These are phyloP conservation scores for Caradrina kadenii DNA, from an alignment of 2,888 invertebrate species.

Conservation along the genomic window DNA sequence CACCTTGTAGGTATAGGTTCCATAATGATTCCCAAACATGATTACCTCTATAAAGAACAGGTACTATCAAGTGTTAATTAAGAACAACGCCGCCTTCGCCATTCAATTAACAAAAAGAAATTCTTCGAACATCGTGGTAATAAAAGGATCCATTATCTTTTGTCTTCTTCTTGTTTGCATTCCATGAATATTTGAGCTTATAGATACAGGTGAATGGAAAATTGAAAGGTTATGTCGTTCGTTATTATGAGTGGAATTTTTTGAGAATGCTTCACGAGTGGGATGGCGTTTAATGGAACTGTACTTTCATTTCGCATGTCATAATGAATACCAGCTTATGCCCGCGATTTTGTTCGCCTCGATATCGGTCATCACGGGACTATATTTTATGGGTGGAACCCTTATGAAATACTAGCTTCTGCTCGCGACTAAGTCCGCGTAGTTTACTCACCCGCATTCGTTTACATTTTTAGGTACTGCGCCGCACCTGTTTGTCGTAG, in stretches of 20 bases:
- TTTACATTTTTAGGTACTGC: too few relatives aligned
- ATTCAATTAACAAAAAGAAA: slow-evolving; percentile 56
- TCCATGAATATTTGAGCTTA: slow-evolving; percentile 40
- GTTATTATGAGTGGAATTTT: neutral
- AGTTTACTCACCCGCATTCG: too few relatives aligned
- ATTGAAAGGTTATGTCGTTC: slow-evolving; percentile 23
- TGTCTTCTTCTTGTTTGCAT: slow-evolving; percentile 38
- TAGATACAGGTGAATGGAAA: slow-evolving; percentile 8
- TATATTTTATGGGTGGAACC: too few relatives aligned
- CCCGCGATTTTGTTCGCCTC: too few relatives aligned
- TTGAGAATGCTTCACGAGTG: neutral
- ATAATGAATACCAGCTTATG: too few relatives aligned
- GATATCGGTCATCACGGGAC: too few relatives aligned
- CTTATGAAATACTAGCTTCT: too few relatives aligned
- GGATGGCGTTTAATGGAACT: too few relatives aligned
- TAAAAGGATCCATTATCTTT: slow-evolving; percentile 43
- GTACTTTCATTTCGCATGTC: too few relatives aligned
- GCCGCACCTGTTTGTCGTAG: too few relatives aligned
- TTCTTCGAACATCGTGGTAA: slow-evolving; percentile 31
- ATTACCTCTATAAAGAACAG: slow-evolving; percentile 10
- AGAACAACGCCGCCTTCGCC: slow-evolving; percentile 20
- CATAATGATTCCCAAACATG: slow-evolving; percentile 5
- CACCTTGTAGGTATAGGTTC: neutral
- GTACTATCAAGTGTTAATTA: slow-evolving; percentile 56
- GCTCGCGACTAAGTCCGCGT: too few relatives aligned